Evolutionary conservation across 37 sponge, comb jelly and placozoan genomes (phyloP).

Genomic region (Halisarca cf. caerulea): DNA sequence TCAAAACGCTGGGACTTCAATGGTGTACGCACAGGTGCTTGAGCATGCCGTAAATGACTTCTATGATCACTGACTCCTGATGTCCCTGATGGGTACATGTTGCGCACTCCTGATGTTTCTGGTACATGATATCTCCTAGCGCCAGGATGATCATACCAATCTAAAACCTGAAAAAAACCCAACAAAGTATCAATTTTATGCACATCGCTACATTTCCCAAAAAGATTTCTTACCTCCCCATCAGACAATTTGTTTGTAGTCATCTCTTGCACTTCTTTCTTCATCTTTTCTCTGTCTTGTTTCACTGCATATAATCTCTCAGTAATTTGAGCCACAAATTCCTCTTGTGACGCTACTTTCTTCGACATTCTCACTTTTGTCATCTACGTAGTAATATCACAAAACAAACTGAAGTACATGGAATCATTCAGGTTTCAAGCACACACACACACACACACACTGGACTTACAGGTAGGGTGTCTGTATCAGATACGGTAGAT

Average conservation of each 20-base stretch:
- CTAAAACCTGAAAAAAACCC: slow-evolving; percentile 22
- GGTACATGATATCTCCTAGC: slow-evolving; percentile 40
- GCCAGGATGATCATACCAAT: slow-evolving; percentile 74
- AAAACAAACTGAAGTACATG: too few relatives aligned
- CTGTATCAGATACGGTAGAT: slow-evolving; percentile 48
- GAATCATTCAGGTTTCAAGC: background rate
- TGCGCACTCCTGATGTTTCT: background rate
- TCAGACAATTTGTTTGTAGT: too few relatives aligned
- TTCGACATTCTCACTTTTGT: background rate
- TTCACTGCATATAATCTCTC: slow-evolving; percentile 61
- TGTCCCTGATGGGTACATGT: too few relatives aligned
- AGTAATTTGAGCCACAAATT: slow-evolving; percentile 43
- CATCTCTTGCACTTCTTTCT: slow-evolving; percentile 34
- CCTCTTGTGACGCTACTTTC: slow-evolving; percentile 32
- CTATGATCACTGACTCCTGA: background rate
- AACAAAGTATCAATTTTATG: background rate
- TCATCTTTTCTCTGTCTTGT: slow-evolving; percentile 53
- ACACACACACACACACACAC: background rate
- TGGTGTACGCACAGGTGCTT: background rate
- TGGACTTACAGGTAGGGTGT: background rate
- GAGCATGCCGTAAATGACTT: background rate
- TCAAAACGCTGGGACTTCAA: background rate
- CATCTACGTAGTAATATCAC: too few relatives aligned
- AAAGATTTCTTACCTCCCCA: background rate
- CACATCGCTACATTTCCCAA: background rate